phyloP scores from a whole-genome alignment of 2,797 vertebrate genomes.

The Australoheros facetus region DNA sequence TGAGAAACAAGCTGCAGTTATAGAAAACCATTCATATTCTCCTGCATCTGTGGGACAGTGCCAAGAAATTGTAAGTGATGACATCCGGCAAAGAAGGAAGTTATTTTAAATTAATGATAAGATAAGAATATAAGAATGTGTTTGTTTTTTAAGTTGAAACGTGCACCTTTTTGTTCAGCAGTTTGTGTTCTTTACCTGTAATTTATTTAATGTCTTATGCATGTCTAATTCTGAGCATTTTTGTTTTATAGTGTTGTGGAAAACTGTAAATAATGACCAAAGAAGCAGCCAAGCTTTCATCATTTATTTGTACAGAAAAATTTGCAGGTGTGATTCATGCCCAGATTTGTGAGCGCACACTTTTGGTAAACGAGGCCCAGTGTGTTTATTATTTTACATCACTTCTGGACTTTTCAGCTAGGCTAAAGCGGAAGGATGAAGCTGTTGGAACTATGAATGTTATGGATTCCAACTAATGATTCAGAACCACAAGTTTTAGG shows the following conservation, averaged over 20 bases:
- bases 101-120: neutral
- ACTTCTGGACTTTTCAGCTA: neutral
- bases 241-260: no score
- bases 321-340: no score
- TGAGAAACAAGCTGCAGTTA: neutral
- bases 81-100: neutral
- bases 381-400: neutral
- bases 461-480: neutral
- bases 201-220: no score
- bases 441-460: neutral
- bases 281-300: no score
- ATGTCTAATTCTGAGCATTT: no score
- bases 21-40: neutral
- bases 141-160: neutral
- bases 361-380: fast-evolving
- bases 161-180: neutral
- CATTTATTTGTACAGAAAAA: no score
- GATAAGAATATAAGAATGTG: neutral
- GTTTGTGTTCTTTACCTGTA: no score
- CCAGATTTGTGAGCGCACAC: neutral
- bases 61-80: neutral
- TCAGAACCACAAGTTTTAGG: neutral
- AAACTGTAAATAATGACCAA: no score
- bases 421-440: neutral
- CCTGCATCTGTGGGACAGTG: neutral